Percentiles rank a stretch among this genome's conserved stretches.
phyloP scores from a whole-genome alignment of 2,113 vertebrate genomes.

The Chloroceryle aenea region DNA sequence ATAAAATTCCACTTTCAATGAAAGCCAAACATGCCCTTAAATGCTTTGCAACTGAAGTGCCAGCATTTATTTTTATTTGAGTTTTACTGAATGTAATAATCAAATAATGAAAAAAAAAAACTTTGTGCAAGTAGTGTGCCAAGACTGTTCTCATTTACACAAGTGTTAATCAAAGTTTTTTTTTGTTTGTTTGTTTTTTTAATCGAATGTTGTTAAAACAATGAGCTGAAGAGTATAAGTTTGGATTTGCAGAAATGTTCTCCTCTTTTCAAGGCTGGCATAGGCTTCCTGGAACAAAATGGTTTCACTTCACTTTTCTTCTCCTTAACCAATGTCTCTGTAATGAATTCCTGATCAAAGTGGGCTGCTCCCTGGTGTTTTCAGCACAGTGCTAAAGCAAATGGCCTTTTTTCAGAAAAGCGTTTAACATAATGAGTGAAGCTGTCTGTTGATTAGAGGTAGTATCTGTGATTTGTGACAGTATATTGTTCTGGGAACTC shows the following conservation, averaged over 20 bases:
- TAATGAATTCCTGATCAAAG: conserved; percentile 74
- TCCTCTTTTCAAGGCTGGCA: neutral
- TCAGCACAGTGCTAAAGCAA: conserved; percentile 70
- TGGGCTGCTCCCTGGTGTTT: conserved; percentile 61
- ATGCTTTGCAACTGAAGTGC: neutral
- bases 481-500: conserved; percentile 46
- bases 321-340: conserved; percentile 53
- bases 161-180: neutral
- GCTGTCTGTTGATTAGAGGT: conserved; percentile 50
- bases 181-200: neutral
- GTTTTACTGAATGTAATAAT: neutral
- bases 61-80: conserved; percentile 12
- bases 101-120: neutral
- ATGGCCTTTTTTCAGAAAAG: conserved; percentile 69
- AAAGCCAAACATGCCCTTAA: neutral
- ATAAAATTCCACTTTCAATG: neutral
- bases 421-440: conserved; percentile 62
- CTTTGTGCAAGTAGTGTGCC: neutral
- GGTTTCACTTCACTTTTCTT: conserved; percentile 8
- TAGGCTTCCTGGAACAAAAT: conserved; percentile 61
- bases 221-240: neutral
- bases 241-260: neutral
- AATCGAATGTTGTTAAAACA: neutral
- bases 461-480: conserved; percentile 58
- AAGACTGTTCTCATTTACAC: neutral